These are phyloP conservation scores for Enhydra lutris DNA, from an alignment of 2,113 vertebrate species.

Conservation along the genomic window DNA sequence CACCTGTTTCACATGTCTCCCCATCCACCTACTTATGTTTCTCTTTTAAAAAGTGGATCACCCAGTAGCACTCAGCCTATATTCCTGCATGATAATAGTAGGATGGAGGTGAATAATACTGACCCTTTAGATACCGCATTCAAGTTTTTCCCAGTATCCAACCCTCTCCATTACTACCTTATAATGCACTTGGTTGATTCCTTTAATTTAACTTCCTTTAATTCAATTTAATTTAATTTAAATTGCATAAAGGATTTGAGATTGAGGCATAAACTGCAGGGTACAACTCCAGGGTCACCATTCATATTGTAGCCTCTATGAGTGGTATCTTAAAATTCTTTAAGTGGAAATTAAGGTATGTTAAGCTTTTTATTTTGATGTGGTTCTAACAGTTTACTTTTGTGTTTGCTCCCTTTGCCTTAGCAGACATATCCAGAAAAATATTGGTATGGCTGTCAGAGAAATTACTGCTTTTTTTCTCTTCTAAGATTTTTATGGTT, in stretches of 20 bases:
- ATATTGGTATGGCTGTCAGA: not conserved
- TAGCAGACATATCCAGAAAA: not conserved
- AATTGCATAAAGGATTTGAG: not conserved
- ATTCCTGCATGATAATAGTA: not conserved
- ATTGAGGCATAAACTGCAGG: not conserved
- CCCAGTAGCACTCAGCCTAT: not conserved
- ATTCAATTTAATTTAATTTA: no score
- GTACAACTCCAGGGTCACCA: not conserved
- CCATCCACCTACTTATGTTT: not conserved
- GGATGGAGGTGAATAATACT: not conserved
- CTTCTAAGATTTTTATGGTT: not conserved
- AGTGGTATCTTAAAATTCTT: not conserved
- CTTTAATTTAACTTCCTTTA: not conserved
- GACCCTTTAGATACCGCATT: not conserved
- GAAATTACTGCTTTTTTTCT: not conserved
- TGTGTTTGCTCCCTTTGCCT: not conserved
- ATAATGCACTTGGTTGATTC: not conserved
- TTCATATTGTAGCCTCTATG: not conserved
- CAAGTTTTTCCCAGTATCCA: not conserved
- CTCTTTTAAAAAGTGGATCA: not conserved
- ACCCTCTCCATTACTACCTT: not conserved
- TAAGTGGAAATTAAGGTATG: not conserved
- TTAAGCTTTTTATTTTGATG: not conserved
- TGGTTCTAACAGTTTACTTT: not conserved
- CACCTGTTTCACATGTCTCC: not conserved